These are phyloP conservation scores for Halichoeres trimaculatus DNA, from an alignment of 2,113 vertebrate genomes.

Conservation along the genomic window DNA sequence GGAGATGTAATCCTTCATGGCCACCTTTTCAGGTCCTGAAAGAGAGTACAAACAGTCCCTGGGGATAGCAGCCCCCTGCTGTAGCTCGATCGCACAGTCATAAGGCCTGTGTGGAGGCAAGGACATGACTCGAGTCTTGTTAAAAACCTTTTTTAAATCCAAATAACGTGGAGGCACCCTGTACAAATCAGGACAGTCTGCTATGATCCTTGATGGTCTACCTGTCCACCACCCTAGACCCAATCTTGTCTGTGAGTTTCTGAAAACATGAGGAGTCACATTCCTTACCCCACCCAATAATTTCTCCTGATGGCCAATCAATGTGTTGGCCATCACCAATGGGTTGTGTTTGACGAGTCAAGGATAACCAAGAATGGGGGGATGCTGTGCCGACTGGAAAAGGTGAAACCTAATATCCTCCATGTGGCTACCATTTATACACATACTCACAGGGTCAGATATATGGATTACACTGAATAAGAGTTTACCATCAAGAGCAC, in stretches of 20 bases:
- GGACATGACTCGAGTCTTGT: too few relatives aligned
- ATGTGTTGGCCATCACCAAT: too few relatives aligned
- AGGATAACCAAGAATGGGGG: background rate
- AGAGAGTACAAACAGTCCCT: too few relatives aligned
- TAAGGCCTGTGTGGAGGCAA: too few relatives aligned
- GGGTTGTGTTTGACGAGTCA: background rate
- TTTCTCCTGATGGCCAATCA: background rate
- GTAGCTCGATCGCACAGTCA: too few relatives aligned
- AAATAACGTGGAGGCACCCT: background rate
- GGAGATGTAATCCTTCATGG: too few relatives aligned
- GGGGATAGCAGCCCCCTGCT: too few relatives aligned
- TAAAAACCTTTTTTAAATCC: too few relatives aligned
- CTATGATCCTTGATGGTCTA: too few relatives aligned
- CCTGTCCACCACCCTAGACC: too few relatives aligned
- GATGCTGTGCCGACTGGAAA: background rate
- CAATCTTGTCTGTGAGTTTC: fast-evolving
- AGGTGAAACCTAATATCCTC: background rate
- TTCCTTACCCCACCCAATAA: background rate
- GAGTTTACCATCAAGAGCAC: background rate
- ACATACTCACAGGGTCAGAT: background rate
- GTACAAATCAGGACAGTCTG: background rate
- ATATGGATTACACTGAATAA: background rate
- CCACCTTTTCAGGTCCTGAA: too few relatives aligned
- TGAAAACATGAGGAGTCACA: background rate
- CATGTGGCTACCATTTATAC: background rate